A percentile compares a stretch with the other conserved stretches of the same genome.
Evolutionary conservation across 2,888 invertebrate species (phyloP).

Genomic region (Blera fallax): DNA sequence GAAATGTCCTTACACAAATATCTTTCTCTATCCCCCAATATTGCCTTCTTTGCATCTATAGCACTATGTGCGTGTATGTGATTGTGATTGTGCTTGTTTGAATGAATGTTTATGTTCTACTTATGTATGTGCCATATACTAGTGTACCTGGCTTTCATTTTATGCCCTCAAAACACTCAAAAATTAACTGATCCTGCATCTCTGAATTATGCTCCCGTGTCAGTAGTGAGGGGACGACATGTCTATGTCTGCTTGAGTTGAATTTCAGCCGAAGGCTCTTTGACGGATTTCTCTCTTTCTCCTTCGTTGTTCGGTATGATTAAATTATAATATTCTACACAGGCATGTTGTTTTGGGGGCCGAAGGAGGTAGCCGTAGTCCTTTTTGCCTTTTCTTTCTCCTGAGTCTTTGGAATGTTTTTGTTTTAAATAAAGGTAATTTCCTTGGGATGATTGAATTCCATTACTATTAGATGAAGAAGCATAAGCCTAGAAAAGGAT

Average conservation of each 20-base stretch:
- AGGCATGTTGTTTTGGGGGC: conserved; percentile 8
- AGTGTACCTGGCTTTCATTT: not conserved
- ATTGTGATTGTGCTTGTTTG: conserved; percentile 11
- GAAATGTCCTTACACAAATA: conserved; percentile 35
- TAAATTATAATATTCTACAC: conserved; percentile 33
- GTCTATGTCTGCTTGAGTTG: not conserved
- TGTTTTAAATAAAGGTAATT: conserved; percentile 39
- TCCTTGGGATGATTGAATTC: conserved; percentile 47
- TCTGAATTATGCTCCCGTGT: conserved; percentile 11
- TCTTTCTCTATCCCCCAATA: not conserved
- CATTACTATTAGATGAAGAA: not conserved
- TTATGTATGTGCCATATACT: not conserved
- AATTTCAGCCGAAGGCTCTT: conserved; percentile 22
- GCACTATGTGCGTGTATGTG: not conserved
- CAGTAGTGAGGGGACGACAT: not conserved
- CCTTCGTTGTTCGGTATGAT: not conserved
- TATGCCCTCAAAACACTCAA: conserved; percentile 34
- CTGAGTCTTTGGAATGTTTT: conserved; percentile 24
- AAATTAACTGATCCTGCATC: conserved; percentile 44
- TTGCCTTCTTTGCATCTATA: not conserved
- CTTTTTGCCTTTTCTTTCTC: not conserved
- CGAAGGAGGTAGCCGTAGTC: not conserved
- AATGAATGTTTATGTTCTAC: conserved; percentile 19
- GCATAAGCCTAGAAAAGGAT: not conserved
- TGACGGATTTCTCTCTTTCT: conserved; percentile 27